phyloP scores from a whole-genome alignment of 2,888 invertebrate genomes.

The Lissonota sp. region DNA sequence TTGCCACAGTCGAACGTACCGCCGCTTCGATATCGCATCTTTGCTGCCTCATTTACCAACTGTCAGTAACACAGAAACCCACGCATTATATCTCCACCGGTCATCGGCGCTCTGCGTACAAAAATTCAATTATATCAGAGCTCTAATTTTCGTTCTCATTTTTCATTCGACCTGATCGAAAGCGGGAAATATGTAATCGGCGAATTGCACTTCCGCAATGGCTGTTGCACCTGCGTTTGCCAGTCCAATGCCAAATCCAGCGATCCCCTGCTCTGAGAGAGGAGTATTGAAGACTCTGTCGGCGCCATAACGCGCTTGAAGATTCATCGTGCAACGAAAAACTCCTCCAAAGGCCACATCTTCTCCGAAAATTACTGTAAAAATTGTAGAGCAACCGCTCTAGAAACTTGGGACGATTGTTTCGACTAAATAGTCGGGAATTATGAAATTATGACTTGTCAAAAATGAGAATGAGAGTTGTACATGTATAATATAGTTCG shows the following conservation, averaged over 20 bases:
- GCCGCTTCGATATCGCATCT: constrained; percentile 97
- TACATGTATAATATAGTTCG: no score
- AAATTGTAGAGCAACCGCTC: not conserved
- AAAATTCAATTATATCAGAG: not conserved
- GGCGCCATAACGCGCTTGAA: constrained; percentile 96
- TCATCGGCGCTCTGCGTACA: not conserved
- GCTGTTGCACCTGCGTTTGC: constrained; percentile 96
- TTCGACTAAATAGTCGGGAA: no score
- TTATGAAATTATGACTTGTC: no score
- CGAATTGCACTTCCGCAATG: constrained; percentile 99
- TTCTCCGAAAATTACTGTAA: constrained; percentile 95
- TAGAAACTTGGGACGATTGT: no score
- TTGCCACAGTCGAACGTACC: constrained; percentile 95
- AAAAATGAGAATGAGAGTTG: no score
- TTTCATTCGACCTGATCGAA: constrained; percentile 93
- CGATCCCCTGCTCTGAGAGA: constrained; percentile 98
- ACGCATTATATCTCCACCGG: not conserved
- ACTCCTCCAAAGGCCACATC: constrained; percentile 99
- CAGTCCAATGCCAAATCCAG: constrained; percentile 97
- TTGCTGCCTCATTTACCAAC: constrained; percentile 96
- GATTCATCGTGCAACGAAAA: constrained; percentile 96
- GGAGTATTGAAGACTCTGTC: constrained; percentile 99
- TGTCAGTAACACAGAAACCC: constrained; percentile 75
- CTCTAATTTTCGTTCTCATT: not conserved
- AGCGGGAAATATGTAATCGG: constrained; percentile 99